Evolutionary conservation across 1,140 invertebrate genomes (phyloP).

Genomic region (Brachionus koreanus): DNA sequence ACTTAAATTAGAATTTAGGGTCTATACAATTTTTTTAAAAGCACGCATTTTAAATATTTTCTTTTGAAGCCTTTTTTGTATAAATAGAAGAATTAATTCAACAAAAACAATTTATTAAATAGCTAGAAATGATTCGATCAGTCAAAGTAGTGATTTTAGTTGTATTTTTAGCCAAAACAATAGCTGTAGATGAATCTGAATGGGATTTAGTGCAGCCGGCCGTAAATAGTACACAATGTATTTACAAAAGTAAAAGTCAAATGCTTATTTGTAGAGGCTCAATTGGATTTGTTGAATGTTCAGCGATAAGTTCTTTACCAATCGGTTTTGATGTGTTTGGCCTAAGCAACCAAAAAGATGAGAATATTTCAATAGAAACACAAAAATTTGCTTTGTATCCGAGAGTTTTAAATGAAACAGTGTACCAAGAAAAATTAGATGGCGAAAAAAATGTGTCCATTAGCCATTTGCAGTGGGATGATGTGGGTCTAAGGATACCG

Average conservation of each 20-base stretch:
- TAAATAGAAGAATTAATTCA: background rate
- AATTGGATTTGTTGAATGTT: conserved; percentile 20
- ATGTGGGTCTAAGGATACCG: background rate
- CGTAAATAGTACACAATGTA: conserved; percentile 13
- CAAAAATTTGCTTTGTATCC: background rate
- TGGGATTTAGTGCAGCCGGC: conserved; percentile 8
- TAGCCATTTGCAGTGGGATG: background rate
- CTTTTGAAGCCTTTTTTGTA: background rate
- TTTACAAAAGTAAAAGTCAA: background rate
- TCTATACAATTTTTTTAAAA: background rate
- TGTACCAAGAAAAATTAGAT: background rate
- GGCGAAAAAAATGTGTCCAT: background rate
- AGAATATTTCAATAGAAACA: background rate
- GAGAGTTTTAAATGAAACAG: conserved; percentile 15
- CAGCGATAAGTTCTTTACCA: background rate
- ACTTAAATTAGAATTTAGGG: background rate
- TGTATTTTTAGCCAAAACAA: background rate
- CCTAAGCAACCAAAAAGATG: background rate
- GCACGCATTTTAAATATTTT: background rate
- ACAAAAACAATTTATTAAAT: background rate
- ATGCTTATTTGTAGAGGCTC: conserved; percentile 5
- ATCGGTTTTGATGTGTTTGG: conserved; percentile 34
- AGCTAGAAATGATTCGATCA: background rate
- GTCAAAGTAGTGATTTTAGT: background rate
- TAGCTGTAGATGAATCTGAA: background rate